Evolutionary conservation across 2,888 invertebrate species (phyloP).

Genomic region (Acanthopleura granulata): DNA sequence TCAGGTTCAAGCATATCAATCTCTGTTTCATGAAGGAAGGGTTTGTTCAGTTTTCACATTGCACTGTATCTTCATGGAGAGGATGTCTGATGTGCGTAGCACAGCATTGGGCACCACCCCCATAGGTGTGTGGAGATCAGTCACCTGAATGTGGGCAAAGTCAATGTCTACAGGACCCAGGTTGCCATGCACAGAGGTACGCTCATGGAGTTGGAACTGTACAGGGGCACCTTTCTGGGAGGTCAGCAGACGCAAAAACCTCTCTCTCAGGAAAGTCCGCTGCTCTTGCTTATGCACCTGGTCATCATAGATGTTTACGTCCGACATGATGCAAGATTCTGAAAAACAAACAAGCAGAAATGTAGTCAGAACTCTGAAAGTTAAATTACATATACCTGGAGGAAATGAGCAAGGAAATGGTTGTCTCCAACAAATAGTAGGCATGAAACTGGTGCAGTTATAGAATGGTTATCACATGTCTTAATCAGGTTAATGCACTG

Average conservation of each 20-base stretch:
- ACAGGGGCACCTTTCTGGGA: slow-evolving; percentile 45
- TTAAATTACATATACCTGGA: no score
- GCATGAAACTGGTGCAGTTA: no score
- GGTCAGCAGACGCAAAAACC: slow-evolving; percentile 58
- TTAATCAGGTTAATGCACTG: no score
- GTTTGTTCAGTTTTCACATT: background rate
- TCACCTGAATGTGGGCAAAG: slow-evolving; percentile 49
- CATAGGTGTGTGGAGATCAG: slow-evolving; percentile 58
- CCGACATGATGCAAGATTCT: no score
- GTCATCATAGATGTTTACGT: background rate
- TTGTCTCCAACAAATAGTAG: no score
- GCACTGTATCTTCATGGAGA: slow-evolving; percentile 28
- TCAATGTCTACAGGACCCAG: slow-evolving; percentile 52
- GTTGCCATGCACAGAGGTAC: slow-evolving; percentile 49
- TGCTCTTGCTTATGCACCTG: slow-evolving; percentile 43
- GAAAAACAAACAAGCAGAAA: no score
- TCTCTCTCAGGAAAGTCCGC: slow-evolving; percentile 58
- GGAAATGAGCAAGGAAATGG: no score
- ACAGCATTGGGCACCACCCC: slow-evolving; percentile 59
- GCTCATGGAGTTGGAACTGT: slow-evolving; percentile 51
- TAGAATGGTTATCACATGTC: no score
- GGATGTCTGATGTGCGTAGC: slow-evolving; percentile 53
- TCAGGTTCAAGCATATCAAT: no score
- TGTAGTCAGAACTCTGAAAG: no score
- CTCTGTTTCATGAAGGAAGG: no score